phyloP scores from a whole-genome alignment of 2,113 vertebrate species.

The Tichodroma muraria region DNA sequence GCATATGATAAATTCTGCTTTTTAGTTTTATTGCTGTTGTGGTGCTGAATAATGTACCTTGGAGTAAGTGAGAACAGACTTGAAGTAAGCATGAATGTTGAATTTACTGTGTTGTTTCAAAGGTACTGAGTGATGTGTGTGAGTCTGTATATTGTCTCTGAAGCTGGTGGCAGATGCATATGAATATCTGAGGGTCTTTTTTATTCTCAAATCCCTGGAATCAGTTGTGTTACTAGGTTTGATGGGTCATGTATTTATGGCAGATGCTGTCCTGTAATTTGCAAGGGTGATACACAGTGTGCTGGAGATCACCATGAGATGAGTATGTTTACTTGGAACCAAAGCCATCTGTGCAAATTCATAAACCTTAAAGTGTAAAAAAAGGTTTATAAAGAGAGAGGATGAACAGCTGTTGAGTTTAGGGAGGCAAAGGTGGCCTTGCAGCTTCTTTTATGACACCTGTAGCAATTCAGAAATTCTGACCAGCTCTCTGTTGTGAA shows the following conservation, averaged over 20 bases:
- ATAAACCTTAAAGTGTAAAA: background rate
- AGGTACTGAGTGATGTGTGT: background rate
- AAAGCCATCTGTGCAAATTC: background rate
- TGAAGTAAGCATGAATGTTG: background rate
- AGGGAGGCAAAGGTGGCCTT: background rate
- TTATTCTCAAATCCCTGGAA: background rate
- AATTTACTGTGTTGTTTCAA: background rate
- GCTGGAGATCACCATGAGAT: background rate
- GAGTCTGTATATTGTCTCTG: background rate
- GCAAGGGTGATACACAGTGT: background rate
- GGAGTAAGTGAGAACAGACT: background rate
- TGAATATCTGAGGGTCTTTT: background rate
- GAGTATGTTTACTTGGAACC: background rate
- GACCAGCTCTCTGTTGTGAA: background rate
- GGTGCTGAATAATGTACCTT: background rate
- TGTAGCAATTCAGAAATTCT: background rate
- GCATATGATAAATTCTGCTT: background rate
- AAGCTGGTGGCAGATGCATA: background rate
- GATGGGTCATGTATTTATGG: background rate
- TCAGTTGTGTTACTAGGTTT: background rate
- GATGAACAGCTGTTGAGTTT: background rate
- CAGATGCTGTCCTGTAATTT: background rate
- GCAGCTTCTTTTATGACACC: background rate
- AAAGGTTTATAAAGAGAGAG: background rate
- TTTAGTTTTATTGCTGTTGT: background rate